A percentile compares a stretch with the other conserved stretches of the same genome.
Evolutionary conservation across 2,797 vertebrate species (phyloP).

Genomic region (Carapus acus): DNA sequence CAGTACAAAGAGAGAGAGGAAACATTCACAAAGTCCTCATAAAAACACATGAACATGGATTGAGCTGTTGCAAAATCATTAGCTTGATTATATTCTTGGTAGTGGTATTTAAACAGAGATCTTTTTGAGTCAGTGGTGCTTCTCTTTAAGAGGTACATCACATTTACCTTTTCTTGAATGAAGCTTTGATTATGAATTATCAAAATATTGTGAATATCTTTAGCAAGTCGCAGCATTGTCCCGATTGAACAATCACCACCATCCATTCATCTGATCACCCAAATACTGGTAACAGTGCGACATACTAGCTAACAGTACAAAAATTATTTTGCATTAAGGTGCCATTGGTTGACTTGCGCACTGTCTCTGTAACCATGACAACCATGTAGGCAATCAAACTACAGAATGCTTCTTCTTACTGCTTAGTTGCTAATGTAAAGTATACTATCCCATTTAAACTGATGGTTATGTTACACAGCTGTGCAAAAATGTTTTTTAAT

Average conservation of each 20-base stretch:
- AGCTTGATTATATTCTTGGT: slow-evolving; percentile 6
- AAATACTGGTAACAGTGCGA: no score
- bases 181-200: no score
- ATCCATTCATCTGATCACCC: no score
- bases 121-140: slow-evolving; percentile 11
- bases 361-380: slow-evolving; percentile 53
- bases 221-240: no score
- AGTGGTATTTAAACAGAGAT: slow-evolving; percentile 6
- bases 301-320: slow-evolving; percentile 22
- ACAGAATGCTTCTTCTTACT: slow-evolving; percentile 54
- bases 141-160: slow-evolving; percentile 8
- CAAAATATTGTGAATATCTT: no score
- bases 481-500: neutral
- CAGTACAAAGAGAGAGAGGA: slow-evolving; percentile 28
- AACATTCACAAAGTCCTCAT: slow-evolving; percentile 13
- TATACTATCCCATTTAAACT: slow-evolving; percentile 12
- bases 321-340: slow-evolving; percentile 26
- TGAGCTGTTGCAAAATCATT: neutral
- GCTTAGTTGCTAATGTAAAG: slow-evolving; percentile 32
- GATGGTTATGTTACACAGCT: slow-evolving; percentile 8
- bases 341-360: slow-evolving; percentile 32
- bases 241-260: no score
- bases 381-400: slow-evolving; percentile 59
- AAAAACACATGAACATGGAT: neutral
- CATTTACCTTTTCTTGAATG: no score